A percentile compares a stretch with the other conserved stretches of the same genome.
These are phyloP conservation scores for Diacarnus erythraeanus DNA, from an alignment of 37 sponge, comb jelly and placozoan species.

Conservation along the genomic window DNA sequence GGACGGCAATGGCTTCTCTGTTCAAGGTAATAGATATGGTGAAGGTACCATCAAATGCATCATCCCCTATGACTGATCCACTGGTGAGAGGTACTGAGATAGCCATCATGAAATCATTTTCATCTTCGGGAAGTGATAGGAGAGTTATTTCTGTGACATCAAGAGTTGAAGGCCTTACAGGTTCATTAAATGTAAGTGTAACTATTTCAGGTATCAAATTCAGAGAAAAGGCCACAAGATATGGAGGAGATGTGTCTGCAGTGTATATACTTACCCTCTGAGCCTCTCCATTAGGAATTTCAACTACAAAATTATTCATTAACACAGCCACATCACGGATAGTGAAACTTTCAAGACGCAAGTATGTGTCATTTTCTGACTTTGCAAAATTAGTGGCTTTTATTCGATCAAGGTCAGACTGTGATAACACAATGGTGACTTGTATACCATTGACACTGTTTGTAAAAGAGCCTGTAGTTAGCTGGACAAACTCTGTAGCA, in stretches of 20 bases:
- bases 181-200: conserved; percentile 76
- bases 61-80: conserved; percentile 43
- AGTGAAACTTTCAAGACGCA: conserved; percentile 43
- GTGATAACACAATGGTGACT: conserved; percentile 26
- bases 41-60: conserved; percentile 43
- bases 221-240: conserved; percentile 41
- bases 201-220: conserved; percentile 65
- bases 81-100: conserved; percentile 1
- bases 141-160: conserved; percentile 67
- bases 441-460: conserved; percentile 25
- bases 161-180: conserved; percentile 69
- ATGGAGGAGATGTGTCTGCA: conserved; percentile 68
- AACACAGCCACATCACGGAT: conserved; percentile 73
- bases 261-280: conserved; percentile 48
- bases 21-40: conserved; percentile 37
- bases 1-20: conserved; percentile 39
- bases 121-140: conserved; percentile 16
- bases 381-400: conserved; percentile 81
- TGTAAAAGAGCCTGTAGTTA: conserved; percentile 30
- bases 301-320: conserved; percentile 53
- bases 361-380: conserved; percentile 59
- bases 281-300: conserved; percentile 51
- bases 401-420: conserved; percentile 39
- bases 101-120: neutral
- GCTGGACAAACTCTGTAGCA: conserved; percentile 33